phyloP scores from a whole-genome alignment of 2,888 invertebrate species.

The Ischnus inquisitorius region DNA sequence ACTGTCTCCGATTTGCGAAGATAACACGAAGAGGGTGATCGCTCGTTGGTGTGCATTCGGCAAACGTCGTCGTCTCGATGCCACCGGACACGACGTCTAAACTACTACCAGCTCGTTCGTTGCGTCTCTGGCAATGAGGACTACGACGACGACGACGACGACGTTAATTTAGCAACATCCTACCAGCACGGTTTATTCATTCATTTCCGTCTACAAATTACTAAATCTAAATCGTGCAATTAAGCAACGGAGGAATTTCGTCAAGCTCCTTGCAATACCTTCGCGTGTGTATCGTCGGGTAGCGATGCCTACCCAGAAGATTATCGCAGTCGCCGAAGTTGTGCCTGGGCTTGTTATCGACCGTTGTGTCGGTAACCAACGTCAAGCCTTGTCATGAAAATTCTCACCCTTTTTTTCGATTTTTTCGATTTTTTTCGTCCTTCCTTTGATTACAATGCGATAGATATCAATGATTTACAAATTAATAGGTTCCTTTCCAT shows the following conservation, averaged over 20 bases:
- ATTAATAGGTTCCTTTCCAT: neutral
- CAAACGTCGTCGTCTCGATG: conserved; percentile 47
- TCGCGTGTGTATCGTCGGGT: neutral
- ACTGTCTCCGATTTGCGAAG: neutral
- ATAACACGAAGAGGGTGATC: conserved; percentile 3
- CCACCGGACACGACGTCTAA: conserved; percentile 74
- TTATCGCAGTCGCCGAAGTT: conserved; percentile 8
- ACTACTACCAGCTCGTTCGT: conserved; percentile 66
- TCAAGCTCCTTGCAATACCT: conserved; percentile 10
- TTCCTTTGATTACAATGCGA: no score
- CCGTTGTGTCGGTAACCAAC: conserved; percentile 6
- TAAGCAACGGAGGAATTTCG: conserved; percentile 53
- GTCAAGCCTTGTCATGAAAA: neutral
- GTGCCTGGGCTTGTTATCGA: neutral
- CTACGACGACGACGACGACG: conserved; percentile 58
- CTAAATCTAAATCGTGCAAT: conserved; percentile 83
- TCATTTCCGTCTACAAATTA: conserved; percentile 84
- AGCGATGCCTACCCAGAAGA: conserved; percentile 1
- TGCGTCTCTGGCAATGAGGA: conserved; percentile 49
- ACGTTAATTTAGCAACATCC: conserved; percentile 78
- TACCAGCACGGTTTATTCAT: conserved; percentile 75
- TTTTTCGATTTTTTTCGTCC: no score
- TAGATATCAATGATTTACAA: no score
- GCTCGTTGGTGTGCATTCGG: conserved; percentile 23
- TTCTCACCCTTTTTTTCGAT: neutral